Base-by-base conservation (phyloP, 2,113 vertebrate species). In the Silurus asotus region DNA sequence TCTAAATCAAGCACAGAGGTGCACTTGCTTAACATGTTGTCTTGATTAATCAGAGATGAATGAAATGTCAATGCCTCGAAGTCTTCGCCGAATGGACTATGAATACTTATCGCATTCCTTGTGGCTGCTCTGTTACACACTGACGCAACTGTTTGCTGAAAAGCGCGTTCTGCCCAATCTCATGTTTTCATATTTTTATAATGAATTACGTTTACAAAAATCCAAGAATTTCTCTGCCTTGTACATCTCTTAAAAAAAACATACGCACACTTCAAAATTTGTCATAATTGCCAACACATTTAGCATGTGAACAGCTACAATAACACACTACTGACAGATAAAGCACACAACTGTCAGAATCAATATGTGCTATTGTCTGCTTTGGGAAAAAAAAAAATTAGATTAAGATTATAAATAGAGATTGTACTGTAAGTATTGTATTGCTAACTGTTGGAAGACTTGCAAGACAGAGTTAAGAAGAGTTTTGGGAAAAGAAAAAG, bases 111-210 rank as follows among this genome's bases (percentile, higher is more conserved):
- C 28, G 25, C 53, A 28, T 61, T 76, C 7, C 6, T 53, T 61
- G 23, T 48, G 53, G 64, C 83, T 4, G 17, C 37, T 76, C 59
- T 84, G 37, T 77, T 84, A 77, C 49, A 77, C 59, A 77, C 45
- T 84, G 58, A 62, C 4, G 45, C 55, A 64, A 62, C 20, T 65
- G 72, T 84, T 77, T 77, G 74, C 20, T 5, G 23, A 61, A 84
- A 28, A 77, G 37, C 19, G 55, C 25, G 28, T 49, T 70, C 70
- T 62, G 56, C 53, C 56, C 75, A 49, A 62, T 15, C 82, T 84
- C 51, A 62, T 64, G 58, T 81, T 81, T 81, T 81, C 78, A 81
- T 81, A 81, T 81, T 81, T 81, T 62, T 79, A 79, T 79, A 79
- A 81, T 64, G 19, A 48, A 81, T 64, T 62, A 62, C 79, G 23